phyloP scores from a whole-genome alignment of 37 sponge, comb jelly and placozoan species.

The Geodia barretti region DNA sequence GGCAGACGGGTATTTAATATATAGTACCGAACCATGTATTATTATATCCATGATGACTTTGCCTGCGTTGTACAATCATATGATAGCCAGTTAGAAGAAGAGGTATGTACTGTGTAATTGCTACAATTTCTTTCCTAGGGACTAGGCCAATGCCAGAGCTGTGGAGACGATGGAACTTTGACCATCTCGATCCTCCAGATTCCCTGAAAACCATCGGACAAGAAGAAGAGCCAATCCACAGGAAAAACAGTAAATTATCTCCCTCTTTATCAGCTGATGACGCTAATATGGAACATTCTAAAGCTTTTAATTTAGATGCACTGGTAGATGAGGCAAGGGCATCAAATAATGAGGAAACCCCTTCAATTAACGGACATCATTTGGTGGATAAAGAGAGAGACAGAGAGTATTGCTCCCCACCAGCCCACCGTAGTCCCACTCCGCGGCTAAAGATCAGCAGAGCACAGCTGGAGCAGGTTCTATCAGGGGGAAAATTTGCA shows the following conservation, averaged over 20 bases:
- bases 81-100: too few species aligned
- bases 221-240: slow-evolving; percentile 5
- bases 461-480: neutral
- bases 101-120: too few species aligned
- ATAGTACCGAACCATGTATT: too few species aligned
- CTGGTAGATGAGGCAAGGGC: slow-evolving; percentile 3
- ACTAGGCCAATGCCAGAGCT: slow-evolving; percentile 37
- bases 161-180: slow-evolving; percentile 71
- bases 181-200: slow-evolving; percentile 67
- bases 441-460: neutral
- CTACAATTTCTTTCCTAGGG: slow-evolving; percentile 40
- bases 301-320: slow-evolving; percentile 22
- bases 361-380: neutral
- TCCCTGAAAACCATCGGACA: slow-evolving; percentile 47
- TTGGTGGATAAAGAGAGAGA: neutral
- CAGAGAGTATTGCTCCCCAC: too few species aligned
- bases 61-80: too few species aligned
- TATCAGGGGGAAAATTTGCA: too few species aligned
- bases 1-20: slow-evolving; percentile 73
- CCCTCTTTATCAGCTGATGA: neutral
- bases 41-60: too few species aligned
- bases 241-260: neutral
- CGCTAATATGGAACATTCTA: neutral
- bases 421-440: neutral
- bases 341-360: neutral